phyloP scores from a whole-genome alignment of 2,113 vertebrate genomes.

The Eidolon helvum region DNA sequence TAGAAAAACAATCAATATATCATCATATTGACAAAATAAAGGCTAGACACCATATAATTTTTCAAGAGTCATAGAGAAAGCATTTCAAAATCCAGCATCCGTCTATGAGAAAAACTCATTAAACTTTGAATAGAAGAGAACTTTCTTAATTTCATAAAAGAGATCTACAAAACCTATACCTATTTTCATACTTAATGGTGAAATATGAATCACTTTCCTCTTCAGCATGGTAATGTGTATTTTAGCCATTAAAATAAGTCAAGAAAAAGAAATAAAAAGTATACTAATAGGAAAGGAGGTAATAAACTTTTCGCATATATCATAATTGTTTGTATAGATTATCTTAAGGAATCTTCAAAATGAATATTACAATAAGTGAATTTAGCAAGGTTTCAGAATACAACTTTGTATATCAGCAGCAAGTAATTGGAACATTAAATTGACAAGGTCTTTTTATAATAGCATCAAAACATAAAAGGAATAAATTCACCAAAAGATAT shows the following conservation, averaged over 20 bases:
- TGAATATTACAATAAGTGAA: background rate
- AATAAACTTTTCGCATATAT: background rate
- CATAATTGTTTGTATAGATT: background rate
- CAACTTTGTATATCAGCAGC: background rate
- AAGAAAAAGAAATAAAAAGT: background rate
- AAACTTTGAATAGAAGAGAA: background rate
- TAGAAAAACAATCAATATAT: background rate
- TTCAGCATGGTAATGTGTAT: background rate
- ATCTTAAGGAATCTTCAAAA: background rate
- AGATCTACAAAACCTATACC: background rate
- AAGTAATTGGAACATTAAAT: background rate
- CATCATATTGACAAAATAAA: background rate
- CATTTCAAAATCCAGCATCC: background rate
- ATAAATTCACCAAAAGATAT: background rate
- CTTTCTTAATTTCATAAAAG: background rate
- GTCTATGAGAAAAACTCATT: background rate
- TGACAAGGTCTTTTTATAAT: background rate
- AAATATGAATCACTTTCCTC: background rate
- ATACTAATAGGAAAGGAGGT: background rate
- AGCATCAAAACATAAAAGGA: background rate
- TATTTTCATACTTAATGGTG: background rate
- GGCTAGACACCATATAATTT: background rate
- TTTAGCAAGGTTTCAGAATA: background rate
- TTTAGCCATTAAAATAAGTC: background rate
- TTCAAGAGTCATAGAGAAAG: background rate